A percentile compares a stretch with the other conserved stretches of the same genome.
Evolutionary conservation across 2,797 vertebrate genomes (phyloP).

Genomic region (Xiphorhynchus erythropygius): DNA sequence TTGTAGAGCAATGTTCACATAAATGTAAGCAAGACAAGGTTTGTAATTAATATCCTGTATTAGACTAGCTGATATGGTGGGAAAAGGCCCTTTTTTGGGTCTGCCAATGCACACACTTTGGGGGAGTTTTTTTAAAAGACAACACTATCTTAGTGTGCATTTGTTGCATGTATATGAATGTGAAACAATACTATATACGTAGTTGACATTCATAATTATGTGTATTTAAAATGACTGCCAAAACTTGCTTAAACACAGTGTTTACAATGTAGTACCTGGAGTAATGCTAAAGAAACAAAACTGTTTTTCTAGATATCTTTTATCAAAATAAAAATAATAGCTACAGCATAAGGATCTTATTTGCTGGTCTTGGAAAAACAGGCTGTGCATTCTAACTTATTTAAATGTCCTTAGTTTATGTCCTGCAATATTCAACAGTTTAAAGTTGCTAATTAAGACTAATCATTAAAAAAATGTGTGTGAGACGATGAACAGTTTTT

Average conservation of each 20-base stretch:
- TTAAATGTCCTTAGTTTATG: slow-evolving; percentile 24
- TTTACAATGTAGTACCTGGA: not conserved
- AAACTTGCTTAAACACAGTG: not conserved
- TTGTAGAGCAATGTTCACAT: not conserved
- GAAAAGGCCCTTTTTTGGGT: not conserved
- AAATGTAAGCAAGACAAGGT: not conserved
- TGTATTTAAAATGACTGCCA: not conserved
- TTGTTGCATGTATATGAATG: not conserved
- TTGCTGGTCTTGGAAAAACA: not conserved
- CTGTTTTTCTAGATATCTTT: not conserved
- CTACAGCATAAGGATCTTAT: not conserved
- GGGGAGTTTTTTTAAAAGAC: not conserved
- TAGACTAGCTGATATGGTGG: not conserved
- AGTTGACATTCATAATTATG: not conserved
- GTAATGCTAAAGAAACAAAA: not conserved
- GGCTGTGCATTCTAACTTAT: not conserved
- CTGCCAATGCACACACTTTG: fast-evolving
- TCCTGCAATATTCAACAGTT: slow-evolving; percentile 8
- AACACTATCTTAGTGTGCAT: not conserved
- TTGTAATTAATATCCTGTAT: not conserved
- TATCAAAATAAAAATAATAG: not conserved
- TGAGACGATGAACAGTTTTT: slow-evolving; percentile 18
- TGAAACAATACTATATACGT: not conserved
- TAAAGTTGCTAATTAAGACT: slow-evolving; percentile 41
- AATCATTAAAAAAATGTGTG: not conserved